Evolutionary conservation across 1,140 invertebrate species (phyloP).

Genomic region (Formica exsecta): DNA sequence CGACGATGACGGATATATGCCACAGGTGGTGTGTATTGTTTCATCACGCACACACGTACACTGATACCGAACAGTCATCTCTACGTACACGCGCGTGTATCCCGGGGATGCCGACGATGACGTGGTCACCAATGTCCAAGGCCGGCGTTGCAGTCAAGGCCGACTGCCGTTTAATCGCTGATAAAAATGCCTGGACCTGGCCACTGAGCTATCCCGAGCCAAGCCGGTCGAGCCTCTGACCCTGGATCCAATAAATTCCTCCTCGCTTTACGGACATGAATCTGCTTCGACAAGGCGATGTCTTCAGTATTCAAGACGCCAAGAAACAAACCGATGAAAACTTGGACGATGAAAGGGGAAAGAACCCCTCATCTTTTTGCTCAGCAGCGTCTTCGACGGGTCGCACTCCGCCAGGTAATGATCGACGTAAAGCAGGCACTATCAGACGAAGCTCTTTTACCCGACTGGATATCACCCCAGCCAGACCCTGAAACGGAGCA

Average conservation of each 20-base stretch:
- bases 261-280: conserved; percentile 23
- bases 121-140: conserved; percentile 17
- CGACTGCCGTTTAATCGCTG: not conserved
- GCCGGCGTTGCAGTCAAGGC: not conserved
- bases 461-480: conserved; percentile 56
- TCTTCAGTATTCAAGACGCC: not conserved
- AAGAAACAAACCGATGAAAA: too few species aligned
- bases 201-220: not conserved
- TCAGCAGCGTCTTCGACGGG: conserved; percentile 18
- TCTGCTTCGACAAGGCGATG: not conserved
- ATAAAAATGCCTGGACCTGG: not conserved
- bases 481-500: conserved; percentile 46
- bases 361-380: conserved; percentile 25
- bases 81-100: conserved; percentile 35
- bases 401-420: conserved; percentile 49
- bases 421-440: conserved; percentile 38
- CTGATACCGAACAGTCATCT: conserved; percentile 7
- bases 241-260: not conserved
- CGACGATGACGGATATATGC: conserved; percentile 35
- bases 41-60: conserved; percentile 30
- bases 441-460: conserved; percentile 52
- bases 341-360: not conserved
- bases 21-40: conserved; percentile 57
- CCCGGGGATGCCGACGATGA: conserved; percentile 53
- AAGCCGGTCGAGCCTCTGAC: conserved; percentile 26